Percentiles rank a stretch among this genome's conserved stretches.
Evolutionary conservation across 2,888 invertebrate species (phyloP).

Genomic region (Troides oblongomaculatus): DNA sequence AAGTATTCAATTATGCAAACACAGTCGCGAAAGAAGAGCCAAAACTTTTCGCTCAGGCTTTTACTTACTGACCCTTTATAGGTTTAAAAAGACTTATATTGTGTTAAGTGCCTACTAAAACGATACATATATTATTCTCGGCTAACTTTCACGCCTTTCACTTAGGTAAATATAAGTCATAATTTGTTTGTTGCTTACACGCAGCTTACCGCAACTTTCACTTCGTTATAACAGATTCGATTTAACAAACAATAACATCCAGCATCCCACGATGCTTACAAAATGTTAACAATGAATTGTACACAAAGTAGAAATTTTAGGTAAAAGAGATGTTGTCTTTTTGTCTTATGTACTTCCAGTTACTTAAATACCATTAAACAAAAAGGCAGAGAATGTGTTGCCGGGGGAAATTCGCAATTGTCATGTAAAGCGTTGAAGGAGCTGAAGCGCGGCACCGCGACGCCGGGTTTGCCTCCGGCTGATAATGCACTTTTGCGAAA

Average conservation of each 20-base stretch:
- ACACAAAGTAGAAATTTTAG: neutral
- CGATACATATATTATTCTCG: constrained; percentile 30
- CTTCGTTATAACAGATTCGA: constrained; percentile 28
- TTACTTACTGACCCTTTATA: constrained; percentile 49
- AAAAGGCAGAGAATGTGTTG: constrained; percentile 49
- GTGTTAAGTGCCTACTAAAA: constrained; percentile 10
- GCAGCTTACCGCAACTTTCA: constrained; percentile 30
- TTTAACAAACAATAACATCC: neutral
- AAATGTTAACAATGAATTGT: neutral
- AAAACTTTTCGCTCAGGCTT: constrained; percentile 41
- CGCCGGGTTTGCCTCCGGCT: constrained; percentile 63
- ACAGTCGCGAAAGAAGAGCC: constrained; percentile 66
- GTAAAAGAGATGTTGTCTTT: neutral
- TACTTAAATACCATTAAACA: constrained; percentile 25
- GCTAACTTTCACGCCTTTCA: constrained; percentile 58
- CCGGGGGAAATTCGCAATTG: constrained; percentile 71
- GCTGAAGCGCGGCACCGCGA: constrained; percentile 53
- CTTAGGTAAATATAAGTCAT: constrained; percentile 36
- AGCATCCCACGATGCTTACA: neutral
- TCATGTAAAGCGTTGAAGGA: constrained; percentile 70
- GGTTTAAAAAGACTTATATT: constrained; percentile 27
- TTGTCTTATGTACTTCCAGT: neutral
- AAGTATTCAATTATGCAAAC: constrained; percentile 78
- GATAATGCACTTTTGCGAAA: constrained; percentile 75
- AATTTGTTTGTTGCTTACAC: constrained; percentile 24